Evolutionary conservation across 2,113 vertebrate genomes (phyloP).

Genomic region (Gasterosteus nipponicus): DNA sequence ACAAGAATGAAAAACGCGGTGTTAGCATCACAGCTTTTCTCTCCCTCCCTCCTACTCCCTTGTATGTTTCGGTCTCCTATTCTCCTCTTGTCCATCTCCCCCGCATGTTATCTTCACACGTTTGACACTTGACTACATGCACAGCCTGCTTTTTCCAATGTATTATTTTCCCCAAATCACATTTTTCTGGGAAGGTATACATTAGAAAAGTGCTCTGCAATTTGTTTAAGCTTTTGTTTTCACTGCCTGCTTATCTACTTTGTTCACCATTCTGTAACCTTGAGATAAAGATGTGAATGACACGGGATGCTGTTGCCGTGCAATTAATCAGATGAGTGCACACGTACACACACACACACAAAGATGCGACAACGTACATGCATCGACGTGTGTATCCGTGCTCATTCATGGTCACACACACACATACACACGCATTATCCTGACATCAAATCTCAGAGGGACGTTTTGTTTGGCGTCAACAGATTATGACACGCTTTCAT

Average conservation of each 20-base stretch:
- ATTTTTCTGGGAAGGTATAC: conserved; percentile 33
- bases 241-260: conserved; percentile 56
- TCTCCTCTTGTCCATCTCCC: conserved; percentile 32
- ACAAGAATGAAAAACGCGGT: conserved; percentile 47
- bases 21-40: conserved; percentile 54
- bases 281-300: conserved; percentile 74
- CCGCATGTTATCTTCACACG: conserved; percentile 19
- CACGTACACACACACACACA: conserved; percentile 24
- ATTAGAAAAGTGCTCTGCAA: conserved; percentile 40
- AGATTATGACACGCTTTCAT: conserved; percentile 54
- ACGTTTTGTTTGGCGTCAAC: conserved; percentile 60
- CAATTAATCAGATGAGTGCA: conserved; percentile 67
- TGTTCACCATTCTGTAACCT: conserved; percentile 75
- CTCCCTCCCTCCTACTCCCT: conserved; percentile 13
- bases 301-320: conserved; percentile 56
- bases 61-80: conserved; percentile 35
- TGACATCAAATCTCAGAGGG: conserved; percentile 52
- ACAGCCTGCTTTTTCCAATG: conserved; percentile 33
- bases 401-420: not conserved
- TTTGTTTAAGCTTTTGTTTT: conserved; percentile 63
- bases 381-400: conserved; percentile 13
- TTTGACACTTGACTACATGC: conserved; percentile 55
- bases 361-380: not conserved
- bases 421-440: not conserved
- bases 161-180: conserved; percentile 24